A percentile compares a stretch with the other conserved stretches of the same genome.
Conservation (phyloP, 2,797 vertebrate genomes). For the Zalophus californianus region DNA sequence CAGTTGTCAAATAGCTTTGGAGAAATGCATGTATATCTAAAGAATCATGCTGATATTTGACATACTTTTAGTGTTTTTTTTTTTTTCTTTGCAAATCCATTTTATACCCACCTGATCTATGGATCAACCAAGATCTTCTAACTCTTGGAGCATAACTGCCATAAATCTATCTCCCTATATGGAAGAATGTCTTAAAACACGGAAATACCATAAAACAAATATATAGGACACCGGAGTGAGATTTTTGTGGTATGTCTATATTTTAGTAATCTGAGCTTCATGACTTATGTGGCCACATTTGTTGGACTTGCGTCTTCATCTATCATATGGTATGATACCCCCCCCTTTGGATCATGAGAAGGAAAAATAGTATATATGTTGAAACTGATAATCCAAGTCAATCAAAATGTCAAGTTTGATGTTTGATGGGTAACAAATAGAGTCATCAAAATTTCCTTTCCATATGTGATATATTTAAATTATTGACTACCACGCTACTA, state of each 20-base stretch:
- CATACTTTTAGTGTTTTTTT: conserved; percentile 47
- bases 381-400: background rate
- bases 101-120: conserved; percentile 55
- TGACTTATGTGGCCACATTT: too few relatives aligned
- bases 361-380: background rate
- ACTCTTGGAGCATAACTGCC: background rate
- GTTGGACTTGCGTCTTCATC: background rate
- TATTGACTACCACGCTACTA: background rate
- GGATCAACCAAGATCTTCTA: conserved; percentile 62
- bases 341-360: background rate
- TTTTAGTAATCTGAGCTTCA: background rate
- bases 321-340: background rate
- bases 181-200: background rate
- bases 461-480: background rate
- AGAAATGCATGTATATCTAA: conserved; percentile 72
- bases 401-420: background rate
- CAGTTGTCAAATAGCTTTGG: conserved; percentile 82
- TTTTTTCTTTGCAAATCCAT: background rate
- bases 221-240: background rate
- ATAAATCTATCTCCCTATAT: background rate
- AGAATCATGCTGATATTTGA: conserved; percentile 74
- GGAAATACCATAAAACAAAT: background rate
- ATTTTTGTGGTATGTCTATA: fast-evolving
- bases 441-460: background rate
- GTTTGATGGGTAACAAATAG: background rate